Evolutionary conservation across 2,113 vertebrate species (phyloP), one percentile per base, ranked within the genome.

Genomic region (Pycnonotus jocosus): DNA sequence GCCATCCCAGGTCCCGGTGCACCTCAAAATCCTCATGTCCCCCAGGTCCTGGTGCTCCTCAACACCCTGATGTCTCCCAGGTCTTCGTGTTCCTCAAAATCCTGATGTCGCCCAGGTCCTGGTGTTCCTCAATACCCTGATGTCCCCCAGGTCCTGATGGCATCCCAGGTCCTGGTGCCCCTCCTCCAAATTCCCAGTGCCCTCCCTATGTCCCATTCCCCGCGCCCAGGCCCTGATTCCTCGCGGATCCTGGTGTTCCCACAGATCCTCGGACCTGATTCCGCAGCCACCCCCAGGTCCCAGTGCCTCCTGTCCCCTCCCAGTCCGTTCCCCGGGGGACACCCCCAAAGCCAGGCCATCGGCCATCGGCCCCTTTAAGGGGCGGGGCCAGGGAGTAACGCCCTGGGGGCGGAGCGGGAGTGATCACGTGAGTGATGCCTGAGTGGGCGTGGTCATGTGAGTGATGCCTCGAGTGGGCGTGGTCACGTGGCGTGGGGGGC

Each of bases 401-500:
- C 6, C 11, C 6, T 9, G 17, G 14, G 33, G 18, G 14, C 3
- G 18, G 40, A 11, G 42, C 2, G 28, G 22, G 20, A 11, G 37
- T 0, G 33, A 10, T 7, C 18, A 6, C 15, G 18, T 7, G 9
- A 5, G n/a, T n/a, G n/a, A n/a, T n/a, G n/a, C n/a, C n/a, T n/a
- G n/a, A n/a, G n/a, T n/a, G n/a, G n/a, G n/a, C n/a, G n/a, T n/a
- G n/a, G n/a, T n/a, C n/a, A n/a, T n/a, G n/a, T n/a, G n/a, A n/a
- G n/a, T 15, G 9, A 24, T 11, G 42, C 44, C 8, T 13, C 1
- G 9, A 10, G 7, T 17, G 11, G 60, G 76, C 31, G 60, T 23
- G 76, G 18, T 1, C 23, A 19, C 0, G 2, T 1, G 5, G 3
- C 7, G 6, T 31, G 11, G 12, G 25, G 14, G 25, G n/a, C 11